Evolutionary conservation across 2,797 vertebrate species (phyloP).

Genomic region (Artibeus lituratus): DNA sequence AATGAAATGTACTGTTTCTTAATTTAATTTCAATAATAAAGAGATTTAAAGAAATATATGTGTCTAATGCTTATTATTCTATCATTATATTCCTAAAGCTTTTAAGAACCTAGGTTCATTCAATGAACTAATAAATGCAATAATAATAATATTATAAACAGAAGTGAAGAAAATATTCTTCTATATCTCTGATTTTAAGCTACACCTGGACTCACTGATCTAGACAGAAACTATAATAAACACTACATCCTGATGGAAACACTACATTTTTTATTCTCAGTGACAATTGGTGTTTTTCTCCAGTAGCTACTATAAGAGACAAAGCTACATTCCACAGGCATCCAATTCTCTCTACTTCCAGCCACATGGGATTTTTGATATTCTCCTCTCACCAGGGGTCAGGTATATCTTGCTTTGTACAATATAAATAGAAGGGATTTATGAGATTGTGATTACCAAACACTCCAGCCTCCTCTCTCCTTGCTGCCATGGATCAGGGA

Average conservation of each 20-base stretch:
- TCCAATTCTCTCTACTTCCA: not conserved
- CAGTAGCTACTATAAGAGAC: not conserved
- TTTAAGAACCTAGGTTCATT: not conserved
- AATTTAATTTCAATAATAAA: slow-evolving; percentile 26
- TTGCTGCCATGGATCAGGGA: not conserved
- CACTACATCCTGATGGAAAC: not conserved
- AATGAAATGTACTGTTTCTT: not conserved
- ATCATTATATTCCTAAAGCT: not conserved
- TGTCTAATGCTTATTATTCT: not conserved
- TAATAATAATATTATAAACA: not conserved
- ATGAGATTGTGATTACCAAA: not conserved
- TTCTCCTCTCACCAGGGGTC: not conserved
- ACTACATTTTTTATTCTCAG: not conserved
- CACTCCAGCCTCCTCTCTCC: not conserved
- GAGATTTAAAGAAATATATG: not conserved
- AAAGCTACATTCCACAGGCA: not conserved
- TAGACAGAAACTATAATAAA: not conserved
- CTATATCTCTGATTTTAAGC: not conserved
- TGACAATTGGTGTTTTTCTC: not conserved
- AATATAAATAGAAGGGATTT: not conserved
- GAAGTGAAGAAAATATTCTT: not conserved
- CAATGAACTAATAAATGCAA: not conserved
- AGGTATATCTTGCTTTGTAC: not conserved
- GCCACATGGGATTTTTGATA: not conserved
- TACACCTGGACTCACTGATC: not conserved